A percentile compares a stretch with the other conserved stretches of the same genome.
These are phyloP conservation scores for Drosophila putrida DNA, from an alignment of 2,888 invertebrate species.

Conservation along the genomic window DNA sequence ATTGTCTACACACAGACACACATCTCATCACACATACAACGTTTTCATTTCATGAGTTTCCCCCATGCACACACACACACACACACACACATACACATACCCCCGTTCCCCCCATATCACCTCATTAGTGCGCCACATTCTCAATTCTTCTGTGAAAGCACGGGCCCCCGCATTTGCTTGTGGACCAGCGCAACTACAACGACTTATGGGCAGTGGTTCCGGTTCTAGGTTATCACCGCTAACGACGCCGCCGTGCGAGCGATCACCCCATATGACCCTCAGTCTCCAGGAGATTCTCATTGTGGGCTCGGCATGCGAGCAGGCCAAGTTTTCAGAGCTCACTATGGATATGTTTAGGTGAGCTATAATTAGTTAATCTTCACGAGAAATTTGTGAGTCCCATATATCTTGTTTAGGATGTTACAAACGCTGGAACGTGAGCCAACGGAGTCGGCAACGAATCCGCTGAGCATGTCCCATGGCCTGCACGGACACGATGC, in stretches of 20 bases:
- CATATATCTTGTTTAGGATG: constrained; percentile 88
- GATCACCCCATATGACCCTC: constrained; percentile 93
- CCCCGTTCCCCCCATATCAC: constrained; percentile 53
- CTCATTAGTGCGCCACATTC: constrained; percentile 84
- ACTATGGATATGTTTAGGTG: constrained; percentile 97
- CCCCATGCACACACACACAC: constrained; percentile 30
- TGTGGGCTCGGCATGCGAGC: constrained; percentile 96
- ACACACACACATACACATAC: constrained; percentile 36
- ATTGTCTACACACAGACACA: constrained; percentile 11
- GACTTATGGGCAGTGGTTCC: constrained; percentile 85
- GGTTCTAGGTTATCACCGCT: constrained; percentile 91
- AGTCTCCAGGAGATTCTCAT: constrained; percentile 97
- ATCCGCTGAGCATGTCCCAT: constrained; percentile 86
- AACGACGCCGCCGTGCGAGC: constrained; percentile 95
- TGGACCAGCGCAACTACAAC: constrained; percentile 85
- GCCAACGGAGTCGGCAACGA: constrained; percentile 93
- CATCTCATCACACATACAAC: constrained; percentile 17
- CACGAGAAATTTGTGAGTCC: not conserved
- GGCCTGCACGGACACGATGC: constrained; percentile 86
- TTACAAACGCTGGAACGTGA: constrained; percentile 97
- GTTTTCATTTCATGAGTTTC: constrained; percentile 57
- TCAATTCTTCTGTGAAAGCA: constrained; percentile 86
- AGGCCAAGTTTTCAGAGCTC: constrained; percentile 98
- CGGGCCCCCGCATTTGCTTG: constrained; percentile 85
- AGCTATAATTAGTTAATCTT: constrained; percentile 1